Evolutionary conservation across 23 tunicate genomes (phyloP), one percentile per base, ranked within the genome.

Genomic region (Styela clava): DNA sequence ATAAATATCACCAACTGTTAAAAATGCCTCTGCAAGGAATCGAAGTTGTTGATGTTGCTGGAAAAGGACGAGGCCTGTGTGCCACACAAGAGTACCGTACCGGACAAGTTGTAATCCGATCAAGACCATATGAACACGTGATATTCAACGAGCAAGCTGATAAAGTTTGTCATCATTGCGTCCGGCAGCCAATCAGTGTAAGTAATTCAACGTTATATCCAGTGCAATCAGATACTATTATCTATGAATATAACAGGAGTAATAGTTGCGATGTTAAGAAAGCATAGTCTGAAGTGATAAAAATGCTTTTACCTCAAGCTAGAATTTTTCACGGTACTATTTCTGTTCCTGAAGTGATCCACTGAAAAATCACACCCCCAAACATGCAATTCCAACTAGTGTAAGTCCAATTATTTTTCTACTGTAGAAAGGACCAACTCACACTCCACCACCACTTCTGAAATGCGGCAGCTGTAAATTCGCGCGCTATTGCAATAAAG

Each of bases 41-140:
- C 51, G 95, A 95, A 74, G 73, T 95, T 0, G 34, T 84, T 63
- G 79, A 86, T n/a, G 78, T 80, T 16, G 88, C 78, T 31, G 69
- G 70, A 20, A 95, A 95, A 74, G 99, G 99, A 0, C 88, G 99
- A 3, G 99, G 99, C n/a, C 52, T 95, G 2, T 74, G 88, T n/a
- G 88, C 96, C 0, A 79, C 84, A n/a, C 90, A 83, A 35, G 79
- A 34, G 21, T 90, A 90, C 63, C 72, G 89, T 33, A 74, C 91
- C 29, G 99, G 99, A 26, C 86, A 90, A 62, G 82, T 86, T 34
- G 80, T 95, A 2, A 5, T 90, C 32, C 32, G 79, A 25, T 78
- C 95, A 28, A 81, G 88, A 36, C 88, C 99, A 0, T 86, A 79
- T 74, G 96, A 96, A n/a, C 79, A 87, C 69, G 92, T 86, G 3